These are phyloP conservation scores for Esox masquinongy DNA, from an alignment of 2,797 vertebrate genomes.

Conservation along the genomic window DNA sequence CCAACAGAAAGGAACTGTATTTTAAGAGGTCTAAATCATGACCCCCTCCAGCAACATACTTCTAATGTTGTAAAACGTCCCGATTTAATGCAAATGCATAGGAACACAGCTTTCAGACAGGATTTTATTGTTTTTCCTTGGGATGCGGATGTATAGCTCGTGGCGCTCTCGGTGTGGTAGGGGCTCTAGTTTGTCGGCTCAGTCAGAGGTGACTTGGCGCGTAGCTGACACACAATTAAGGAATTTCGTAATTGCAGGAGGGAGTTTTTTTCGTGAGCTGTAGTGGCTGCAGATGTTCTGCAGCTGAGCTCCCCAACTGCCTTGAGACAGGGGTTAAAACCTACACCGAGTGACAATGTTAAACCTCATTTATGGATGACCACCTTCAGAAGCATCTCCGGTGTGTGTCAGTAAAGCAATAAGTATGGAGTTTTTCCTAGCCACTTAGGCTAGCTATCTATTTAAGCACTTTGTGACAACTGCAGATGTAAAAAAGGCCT, in stretches of 20 bases:
- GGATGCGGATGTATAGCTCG: slow-evolving; percentile 48
- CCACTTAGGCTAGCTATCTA: no score
- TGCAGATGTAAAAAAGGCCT: no score
- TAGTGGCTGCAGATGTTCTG: slow-evolving; percentile 62
- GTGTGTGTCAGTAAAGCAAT: no score
- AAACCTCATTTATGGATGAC: slow-evolving; percentile 33
- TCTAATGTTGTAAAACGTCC: slow-evolving; percentile 58
- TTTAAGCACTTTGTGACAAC: no score
- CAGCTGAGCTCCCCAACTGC: slow-evolving; percentile 29
- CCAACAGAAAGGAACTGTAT: slow-evolving; percentile 50
- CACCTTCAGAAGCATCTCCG: neutral
- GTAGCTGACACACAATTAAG: slow-evolving; percentile 67
- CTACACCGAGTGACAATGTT: slow-evolving; percentile 31
- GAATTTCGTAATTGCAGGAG: slow-evolving; percentile 45
- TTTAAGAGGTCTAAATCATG: slow-evolving; percentile 39
- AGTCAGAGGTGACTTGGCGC: slow-evolving; percentile 68
- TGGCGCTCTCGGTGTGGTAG: slow-evolving; percentile 32
- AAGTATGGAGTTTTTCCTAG: no score
- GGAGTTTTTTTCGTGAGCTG: slow-evolving; percentile 44
- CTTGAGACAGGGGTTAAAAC: slow-evolving; percentile 22
- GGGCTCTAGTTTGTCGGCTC: slow-evolving; percentile 49
- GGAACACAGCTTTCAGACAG: slow-evolving; percentile 42
- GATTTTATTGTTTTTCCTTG: slow-evolving; percentile 50
- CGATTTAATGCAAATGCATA: slow-evolving; percentile 55
- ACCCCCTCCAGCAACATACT: slow-evolving; percentile 49